Percentiles rank a stretch among this genome's conserved stretches.
phyloP scores from a whole-genome alignment of 2,888 invertebrate genomes.

The Oxyteleia sp. region DNA sequence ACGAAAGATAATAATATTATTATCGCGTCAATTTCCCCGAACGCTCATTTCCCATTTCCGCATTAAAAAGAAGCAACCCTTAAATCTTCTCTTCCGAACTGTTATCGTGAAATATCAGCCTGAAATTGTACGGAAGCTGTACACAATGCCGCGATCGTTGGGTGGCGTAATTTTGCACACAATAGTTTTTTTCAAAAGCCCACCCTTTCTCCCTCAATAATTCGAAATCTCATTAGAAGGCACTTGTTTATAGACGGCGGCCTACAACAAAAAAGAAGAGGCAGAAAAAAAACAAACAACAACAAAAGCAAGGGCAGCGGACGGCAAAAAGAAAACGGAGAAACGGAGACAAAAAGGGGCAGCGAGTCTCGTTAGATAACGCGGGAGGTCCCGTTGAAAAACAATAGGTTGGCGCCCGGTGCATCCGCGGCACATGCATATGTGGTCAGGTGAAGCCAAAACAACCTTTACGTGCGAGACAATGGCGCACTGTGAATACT shows the following conservation, averaged over 20 bases:
- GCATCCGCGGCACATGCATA: slow-evolving; percentile 69
- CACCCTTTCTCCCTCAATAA: slow-evolving; percentile 52
- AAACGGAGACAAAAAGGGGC: slow-evolving; percentile 63
- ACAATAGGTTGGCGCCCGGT: slow-evolving; percentile 82
- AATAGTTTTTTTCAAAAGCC: slow-evolving; percentile 54
- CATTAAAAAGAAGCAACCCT: slow-evolving; percentile 1
- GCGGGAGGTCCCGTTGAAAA: slow-evolving; percentile 81
- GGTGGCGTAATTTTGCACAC: slow-evolving; percentile 65
- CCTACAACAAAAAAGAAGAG: slow-evolving; percentile 39
- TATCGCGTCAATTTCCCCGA: too few species aligned
- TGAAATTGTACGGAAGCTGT: slow-evolving; percentile 17
- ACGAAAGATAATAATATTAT: too few species aligned
- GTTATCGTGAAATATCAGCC: slow-evolving; percentile 14
- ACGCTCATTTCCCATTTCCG: too few species aligned
- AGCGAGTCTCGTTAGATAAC: slow-evolving; percentile 80
- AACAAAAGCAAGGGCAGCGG: slow-evolving; percentile 35
- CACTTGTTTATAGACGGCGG: slow-evolving; percentile 72
- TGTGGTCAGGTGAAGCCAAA: slow-evolving; percentile 80
- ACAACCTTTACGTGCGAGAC: slow-evolving; percentile 79
- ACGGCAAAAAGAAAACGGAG: slow-evolving; percentile 56
- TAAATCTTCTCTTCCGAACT: slow-evolving; percentile 6
- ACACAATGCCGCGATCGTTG: slow-evolving; percentile 34
- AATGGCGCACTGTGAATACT: slow-evolving; percentile 81
- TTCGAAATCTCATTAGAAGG: slow-evolving; percentile 72
- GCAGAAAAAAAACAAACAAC: too few species aligned